These are phyloP conservation scores for Scyliorhinus canicula DNA, from an alignment of 2,797 vertebrate species.

Conservation along the genomic window DNA sequence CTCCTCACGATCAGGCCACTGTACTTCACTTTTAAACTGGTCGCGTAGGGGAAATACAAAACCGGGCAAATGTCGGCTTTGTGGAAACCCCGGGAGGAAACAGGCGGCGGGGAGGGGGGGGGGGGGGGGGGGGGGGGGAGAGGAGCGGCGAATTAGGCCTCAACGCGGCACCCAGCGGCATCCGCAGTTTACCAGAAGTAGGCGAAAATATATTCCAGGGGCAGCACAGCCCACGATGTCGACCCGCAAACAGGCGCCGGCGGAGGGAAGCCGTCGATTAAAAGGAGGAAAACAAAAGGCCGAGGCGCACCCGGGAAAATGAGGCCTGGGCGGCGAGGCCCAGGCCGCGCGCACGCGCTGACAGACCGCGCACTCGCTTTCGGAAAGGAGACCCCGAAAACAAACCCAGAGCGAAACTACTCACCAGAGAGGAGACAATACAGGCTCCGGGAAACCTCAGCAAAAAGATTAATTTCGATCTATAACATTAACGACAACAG, in stretches of 20 bases:
- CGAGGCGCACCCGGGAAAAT: not conserved
- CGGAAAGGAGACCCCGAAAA: not conserved
- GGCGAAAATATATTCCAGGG: not conserved
- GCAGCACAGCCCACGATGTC: not conserved
- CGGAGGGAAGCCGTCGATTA: not conserved
- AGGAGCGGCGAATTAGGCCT: not conserved
- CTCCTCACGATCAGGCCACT: not conserved
- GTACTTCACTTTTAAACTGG: not conserved
- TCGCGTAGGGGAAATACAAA: not conserved
- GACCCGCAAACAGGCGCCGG: too few species aligned
- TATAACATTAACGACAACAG: not conserved
- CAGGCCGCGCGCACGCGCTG: constrained; percentile 6
- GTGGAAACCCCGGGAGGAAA: not conserved
- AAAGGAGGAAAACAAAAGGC: not conserved
- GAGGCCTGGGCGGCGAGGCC: not conserved
- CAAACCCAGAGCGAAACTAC: not conserved
- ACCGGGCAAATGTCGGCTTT: not conserved
- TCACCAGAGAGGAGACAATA: not conserved
- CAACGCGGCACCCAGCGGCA: not conserved
- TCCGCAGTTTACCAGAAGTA: not conserved
- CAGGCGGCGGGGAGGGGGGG: not conserved
- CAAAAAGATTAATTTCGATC: not conserved
- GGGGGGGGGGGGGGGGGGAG: too few species aligned
- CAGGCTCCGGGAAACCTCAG: not conserved
- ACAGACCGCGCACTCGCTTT: not conserved